Evolutionary conservation across 2,797 vertebrate species (phyloP), one percentile per base, ranked within the genome.

Genomic region (Coregonus sp.): DNA sequence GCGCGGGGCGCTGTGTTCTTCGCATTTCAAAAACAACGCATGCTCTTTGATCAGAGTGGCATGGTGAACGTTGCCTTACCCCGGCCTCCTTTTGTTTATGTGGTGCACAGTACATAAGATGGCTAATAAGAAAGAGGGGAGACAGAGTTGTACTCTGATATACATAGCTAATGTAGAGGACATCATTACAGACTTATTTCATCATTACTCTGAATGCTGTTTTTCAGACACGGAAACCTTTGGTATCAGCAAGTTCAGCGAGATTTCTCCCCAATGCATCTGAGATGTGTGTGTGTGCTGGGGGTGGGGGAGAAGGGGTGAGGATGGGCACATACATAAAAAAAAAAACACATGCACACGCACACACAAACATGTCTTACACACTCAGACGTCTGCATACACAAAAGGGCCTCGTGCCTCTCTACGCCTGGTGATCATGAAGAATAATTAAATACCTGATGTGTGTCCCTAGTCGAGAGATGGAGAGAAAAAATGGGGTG

Each of bases 1-100:
- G 52, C 33, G 31, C 6, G 59, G 52, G 59, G 52, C 6, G 9
- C 50, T 77, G 73, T 75, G 63, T 81, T 82, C 74, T 75, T 74
- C 50, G 65, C 37, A 77, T 85, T 77, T 85, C 73, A 35, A 76
- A 85, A 82, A 82, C 80, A 85, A 81, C 69, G 69, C 75, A 56
- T 65, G 75, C 81, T 74, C 84, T 88, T 85, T 88, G 86, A 88
- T 86, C 82, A 85, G 67, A 73, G 70, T 78, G 74, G 73, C 73
- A 63, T 35, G 70, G 80, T 35, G 72, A 80, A 69, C 31, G 72
- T 37, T 63, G 59, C 76, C 72, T 51, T 35, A 11, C 74, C 74
- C 20, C 61, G 31, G 72, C 73, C 66, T 70, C 33, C 9, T 56
- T 69, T 52, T 52, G 51, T 51, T 68, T 67, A 70, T 37, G 63